phyloP scores from a whole-genome alignment of 92 coral and sea anemone species.

The Hydrozoanthus gracilis region DNA sequence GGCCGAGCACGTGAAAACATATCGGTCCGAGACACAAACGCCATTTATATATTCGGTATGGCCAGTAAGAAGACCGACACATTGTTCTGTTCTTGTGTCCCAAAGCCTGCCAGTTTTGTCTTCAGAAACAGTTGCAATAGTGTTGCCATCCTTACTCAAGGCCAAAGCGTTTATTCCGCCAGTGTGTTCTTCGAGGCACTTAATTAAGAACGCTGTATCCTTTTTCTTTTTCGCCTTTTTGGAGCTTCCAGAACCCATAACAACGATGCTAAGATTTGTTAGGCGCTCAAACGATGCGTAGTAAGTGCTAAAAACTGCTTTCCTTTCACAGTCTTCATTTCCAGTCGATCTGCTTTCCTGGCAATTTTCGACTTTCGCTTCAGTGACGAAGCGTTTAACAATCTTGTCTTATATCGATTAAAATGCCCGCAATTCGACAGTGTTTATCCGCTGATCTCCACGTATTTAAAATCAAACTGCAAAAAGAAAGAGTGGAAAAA shows the following conservation, averaged over 20 bases:
- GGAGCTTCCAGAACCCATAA: conserved; percentile 95
- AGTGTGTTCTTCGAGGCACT: conserved; percentile 72
- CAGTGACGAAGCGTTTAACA: not conserved
- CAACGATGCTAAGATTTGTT: not conserved
- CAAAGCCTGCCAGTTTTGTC: conserved; percentile 94
- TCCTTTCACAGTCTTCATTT: conserved; percentile 34
- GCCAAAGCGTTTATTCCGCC: conserved; percentile 87
- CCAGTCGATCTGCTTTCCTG: not conserved
- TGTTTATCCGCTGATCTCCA: not conserved
- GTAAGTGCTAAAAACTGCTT: not conserved
- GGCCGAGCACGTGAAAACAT: conserved; percentile 88
- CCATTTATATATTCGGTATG: conserved; percentile 79
- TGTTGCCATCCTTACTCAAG: conserved; percentile 81
- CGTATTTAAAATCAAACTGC: conserved; percentile 21
- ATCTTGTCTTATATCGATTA: not conserved
- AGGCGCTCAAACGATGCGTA: not conserved
- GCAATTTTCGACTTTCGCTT: not conserved
- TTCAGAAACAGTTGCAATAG: conserved; percentile 87
- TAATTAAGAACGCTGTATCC: conserved; percentile 60
- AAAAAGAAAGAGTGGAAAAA: conserved; percentile 11
- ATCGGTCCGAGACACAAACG: conserved; percentile 87
- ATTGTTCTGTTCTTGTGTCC: conserved; percentile 92
- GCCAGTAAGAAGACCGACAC: conserved; percentile 80
- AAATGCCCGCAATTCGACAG: not conserved
- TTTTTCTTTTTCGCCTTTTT: conserved; percentile 73